Evolutionary conservation across 2,797 vertebrate genomes (phyloP), one percentile per base, ranked within the genome.

Genomic region (Aulostomus chinensis): DNA sequence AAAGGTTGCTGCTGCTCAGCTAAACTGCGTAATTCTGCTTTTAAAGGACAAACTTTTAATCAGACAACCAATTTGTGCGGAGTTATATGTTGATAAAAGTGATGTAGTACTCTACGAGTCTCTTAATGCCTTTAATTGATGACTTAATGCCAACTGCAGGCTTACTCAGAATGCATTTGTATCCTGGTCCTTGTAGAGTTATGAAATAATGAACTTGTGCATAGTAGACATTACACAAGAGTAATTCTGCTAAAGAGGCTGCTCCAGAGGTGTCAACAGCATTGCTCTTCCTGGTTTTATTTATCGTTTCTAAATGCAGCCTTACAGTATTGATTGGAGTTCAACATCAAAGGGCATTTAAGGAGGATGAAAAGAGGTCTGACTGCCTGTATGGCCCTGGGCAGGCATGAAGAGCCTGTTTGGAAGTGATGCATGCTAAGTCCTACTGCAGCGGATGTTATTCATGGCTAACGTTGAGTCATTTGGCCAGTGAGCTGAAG

Each of bases 301-400:
- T 83, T 75, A 83, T 86, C 56, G 7, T 55, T 82, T 84, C 80
- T 80, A 83, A 85, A 85, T 80, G 67, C 78, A 74, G 78, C 79
- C 79, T 78, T 84, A 68, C 71, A 79, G 72, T 90, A 89, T 89
- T 84, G 88, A 88, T 90, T 80, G 67, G 72, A 79, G 63, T 59
- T 69, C 52, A 59, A 78, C 84, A 80, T 85, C 83, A 87, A 84
- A 89, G 80, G 68, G 72, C 79, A 76, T 73, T 85, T 85, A 81
- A 81, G 81, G 66, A 73, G 80, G 77, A 74, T 70, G 55, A 66
- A 63, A 72, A 75, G 70, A 67, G 69, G 65, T 61, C 73, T 66
- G 73, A 64, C 74, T 68, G 58, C 71, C 72, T 76, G 78, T 78
- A 77, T 76, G 59, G 81, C 83, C 78, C 25, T 50, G 4, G 84